Evolutionary conservation across 2,113 vertebrate species (phyloP), one percentile per base, ranked within the genome.

Genomic region (Lepisosteus osseus): DNA sequence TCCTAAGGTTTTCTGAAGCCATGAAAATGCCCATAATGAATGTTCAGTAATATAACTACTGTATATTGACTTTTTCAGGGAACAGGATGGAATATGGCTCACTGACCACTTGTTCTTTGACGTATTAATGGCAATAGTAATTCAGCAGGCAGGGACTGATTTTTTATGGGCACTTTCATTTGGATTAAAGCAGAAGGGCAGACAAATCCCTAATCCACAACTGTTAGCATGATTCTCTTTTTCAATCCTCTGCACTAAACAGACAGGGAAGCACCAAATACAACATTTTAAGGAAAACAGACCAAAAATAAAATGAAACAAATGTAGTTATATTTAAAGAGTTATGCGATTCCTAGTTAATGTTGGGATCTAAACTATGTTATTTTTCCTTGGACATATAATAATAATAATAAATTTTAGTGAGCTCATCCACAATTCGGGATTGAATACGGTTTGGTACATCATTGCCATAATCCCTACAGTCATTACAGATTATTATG

Each of bases 11-110:
- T 51, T 6, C 47, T 51, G 5, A 51, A 6, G 47, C 47, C 29
- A 9, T 51, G 47, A 9, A 6, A 59, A n/a, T 59, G 12, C 12
- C 2, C 5, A 59, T 14, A 59, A 15, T 5, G 2, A 59, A n/a
- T 13, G 57, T 15, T 11, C 14, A 15, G 3, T 6, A 13, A 59
- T 59, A 59, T 9, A 51, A 51, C 47, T 6, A 51, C 47, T 9
- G 29, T 14, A 68, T 17, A 40, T 13, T 40, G 29, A 40, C 14
- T 54, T 55, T 17, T 17, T 17, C 43, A 68, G 9, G 13, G 7
- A 47, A 55, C n/a, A 17, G 47, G 66, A 41, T 54, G 17, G 51
- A 51, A 68, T 15, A 67, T 67, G 65, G 47, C 66, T 68, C 51
- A 4, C 15, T 54, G 15, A 14, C 15, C 40, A 9, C 51, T 45